Evolutionary conservation across 2,888 invertebrate species (phyloP).

Genomic region (Gerris lacustris): DNA sequence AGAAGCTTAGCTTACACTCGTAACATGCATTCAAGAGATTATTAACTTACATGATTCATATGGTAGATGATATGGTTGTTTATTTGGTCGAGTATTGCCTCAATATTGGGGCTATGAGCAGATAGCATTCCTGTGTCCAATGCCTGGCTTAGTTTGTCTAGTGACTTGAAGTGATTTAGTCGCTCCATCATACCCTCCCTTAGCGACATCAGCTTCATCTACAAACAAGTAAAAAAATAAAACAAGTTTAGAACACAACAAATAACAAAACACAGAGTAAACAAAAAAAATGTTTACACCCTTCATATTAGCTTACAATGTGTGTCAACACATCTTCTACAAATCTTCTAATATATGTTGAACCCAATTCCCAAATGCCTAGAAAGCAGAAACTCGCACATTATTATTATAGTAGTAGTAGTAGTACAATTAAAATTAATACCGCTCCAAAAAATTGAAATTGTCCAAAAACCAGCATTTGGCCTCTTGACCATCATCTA

Average conservation of each 20-base stretch:
- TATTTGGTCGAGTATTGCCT: conserved; percentile 65
- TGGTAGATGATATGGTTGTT: conserved; percentile 80
- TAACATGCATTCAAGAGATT: background rate
- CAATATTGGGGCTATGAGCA: conserved; percentile 71
- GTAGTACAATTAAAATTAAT: too few species aligned
- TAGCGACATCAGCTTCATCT: conserved; percentile 65
- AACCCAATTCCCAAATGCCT: too few species aligned
- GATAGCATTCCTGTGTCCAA: conserved; percentile 67
- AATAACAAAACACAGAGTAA: background rate
- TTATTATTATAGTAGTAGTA: too few species aligned
- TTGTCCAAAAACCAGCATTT: too few species aligned
- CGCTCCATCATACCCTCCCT: conserved; percentile 68
- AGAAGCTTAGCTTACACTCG: too few species aligned
- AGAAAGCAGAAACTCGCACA: too few species aligned
- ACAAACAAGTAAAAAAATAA: conserved; percentile 29
- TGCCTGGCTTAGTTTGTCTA: conserved; percentile 66
- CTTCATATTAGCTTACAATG: too few species aligned
- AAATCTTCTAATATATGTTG: too few species aligned
- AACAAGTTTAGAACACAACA: conserved; percentile 2
- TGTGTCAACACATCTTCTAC: too few species aligned
- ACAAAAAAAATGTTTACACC: background rate
- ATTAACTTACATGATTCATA: conserved; percentile 55
- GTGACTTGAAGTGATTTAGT: conserved; percentile 73
- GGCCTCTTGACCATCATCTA: too few species aligned
- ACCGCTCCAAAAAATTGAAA: too few species aligned